Base-by-base conservation (phyloP, 2,113 vertebrate genomes). In the Apteryx mantelli region DNA sequence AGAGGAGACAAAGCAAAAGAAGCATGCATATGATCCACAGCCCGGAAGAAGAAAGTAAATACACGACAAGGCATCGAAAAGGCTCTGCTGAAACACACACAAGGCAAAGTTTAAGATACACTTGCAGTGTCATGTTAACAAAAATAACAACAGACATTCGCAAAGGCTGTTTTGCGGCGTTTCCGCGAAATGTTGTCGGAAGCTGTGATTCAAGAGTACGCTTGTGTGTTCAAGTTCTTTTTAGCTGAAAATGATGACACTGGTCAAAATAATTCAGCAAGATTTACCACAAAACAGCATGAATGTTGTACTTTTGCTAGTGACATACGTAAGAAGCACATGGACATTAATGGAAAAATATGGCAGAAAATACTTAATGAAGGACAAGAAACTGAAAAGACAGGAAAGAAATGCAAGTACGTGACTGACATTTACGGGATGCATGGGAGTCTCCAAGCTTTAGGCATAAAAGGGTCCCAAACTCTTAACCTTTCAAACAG, bases 11-110 rank as follows among this genome's bases (percentile, higher is more conserved):
- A 96, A 97, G 95, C 97, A 98, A 96, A 97, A 98, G 83, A 96
- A 89, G 97, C 98, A 98, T 99, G 99, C 98, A 98, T 63, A 97
- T 97, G 96, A 98, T 90, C 93, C 91, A 97, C 87, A 91, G 89
- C 64, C 97, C 82, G 90, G 69, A 86, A 93, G 63, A 95, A 86
- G 82, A 84, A 92, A 84, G 80, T 88, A 94, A 97, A 92, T 86
- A 97, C 60, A 97, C n/a, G 78, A 93, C 89, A 86, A 92, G 80
- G 84, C 93, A 97, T 7, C 19, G 50, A 74, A 94, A 77, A 26
- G 36, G 70, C 50, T 95, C 96, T 92, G 86, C 48, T 80, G 82
- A 63, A 2, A 66, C 88, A 91, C 56, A 88, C 68, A 84, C 1
- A 3, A 92, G 70, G 34, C 68, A 86, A 91, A 3, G 18, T 36